Evolutionary conservation across 2,797 vertebrate genomes (phyloP).

Genomic region (Pelobates cultripes): DNA sequence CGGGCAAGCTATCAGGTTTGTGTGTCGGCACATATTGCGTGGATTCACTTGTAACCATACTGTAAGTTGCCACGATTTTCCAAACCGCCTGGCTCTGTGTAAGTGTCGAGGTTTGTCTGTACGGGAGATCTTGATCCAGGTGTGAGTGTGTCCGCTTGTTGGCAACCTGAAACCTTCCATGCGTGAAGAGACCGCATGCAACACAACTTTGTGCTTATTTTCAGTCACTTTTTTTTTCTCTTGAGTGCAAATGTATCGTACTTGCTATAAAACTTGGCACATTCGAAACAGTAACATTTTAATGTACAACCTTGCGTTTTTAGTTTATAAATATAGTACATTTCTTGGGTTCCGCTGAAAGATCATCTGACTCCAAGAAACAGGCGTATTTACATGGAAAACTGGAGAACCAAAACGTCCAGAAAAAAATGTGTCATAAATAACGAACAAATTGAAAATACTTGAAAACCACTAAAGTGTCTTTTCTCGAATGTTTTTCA

Average conservation of each 20-base stretch:
- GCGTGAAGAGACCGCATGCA: conserved; percentile 36
- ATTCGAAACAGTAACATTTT: conserved; percentile 49
- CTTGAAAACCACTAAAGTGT: conserved; percentile 52
- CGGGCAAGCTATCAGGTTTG: no score
- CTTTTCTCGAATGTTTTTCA: conserved; percentile 27
- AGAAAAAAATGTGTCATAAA: conserved; percentile 56
- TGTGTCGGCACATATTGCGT: no score
- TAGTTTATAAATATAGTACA: conserved; percentile 56
- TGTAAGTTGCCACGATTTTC: no score
- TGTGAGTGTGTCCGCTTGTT: background rate
- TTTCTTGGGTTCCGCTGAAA: background rate
- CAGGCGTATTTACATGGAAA: conserved; percentile 46
- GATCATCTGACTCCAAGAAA: conserved; percentile 34
- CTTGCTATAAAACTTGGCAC: conserved; percentile 53
- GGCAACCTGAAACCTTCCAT: background rate
- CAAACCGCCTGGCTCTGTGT: no score
- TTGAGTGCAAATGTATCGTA: conserved; percentile 45
- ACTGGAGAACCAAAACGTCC: conserved; percentile 23
- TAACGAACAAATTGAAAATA: conserved; percentile 23
- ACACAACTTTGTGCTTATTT: conserved; percentile 46
- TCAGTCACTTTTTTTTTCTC: conserved; percentile 29
- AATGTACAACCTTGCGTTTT: conserved; percentile 42
- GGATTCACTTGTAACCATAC: no score
- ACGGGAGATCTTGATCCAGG: no score
- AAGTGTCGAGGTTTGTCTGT: no score